Evolutionary conservation across 2,113 vertebrate genomes (phyloP), one percentile per base, ranked within the genome.

Genomic region (Thymallus thymallus): DNA sequence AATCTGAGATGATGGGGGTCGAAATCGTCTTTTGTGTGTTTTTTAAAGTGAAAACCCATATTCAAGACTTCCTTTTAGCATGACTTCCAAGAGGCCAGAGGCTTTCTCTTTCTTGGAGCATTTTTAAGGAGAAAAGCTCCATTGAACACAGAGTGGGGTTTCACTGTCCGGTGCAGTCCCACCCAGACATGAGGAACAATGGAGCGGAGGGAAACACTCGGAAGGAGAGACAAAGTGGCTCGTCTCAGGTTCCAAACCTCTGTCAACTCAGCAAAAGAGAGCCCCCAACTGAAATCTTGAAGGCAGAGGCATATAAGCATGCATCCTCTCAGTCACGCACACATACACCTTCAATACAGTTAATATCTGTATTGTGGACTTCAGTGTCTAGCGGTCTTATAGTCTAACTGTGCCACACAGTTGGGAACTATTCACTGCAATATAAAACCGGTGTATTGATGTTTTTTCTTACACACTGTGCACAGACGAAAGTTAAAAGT

Each of bases 181-280:
- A 77, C 51, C 5, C 22, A 68, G n/a, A 65, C 69, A 41, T 10
- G 13, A 24, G 32, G 48, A 10, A 66, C 60, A 71, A 76, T 51
- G 26, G 13, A 60, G 62, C 6, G 16, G 69, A 67, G 45, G 32
- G 35, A 41, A 14, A 30, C 48, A 24, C n/a, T 68, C 29, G 46
- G 23, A 35, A 67, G 45, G 13, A 22, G 16, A 76, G 13, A 0
- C 2, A 56, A 4, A 22, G 23, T 68, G 45, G 3, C 71, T 32
- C 75, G n/a, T 65, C 73, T 82, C 73, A 23, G 55, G 75, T 83
- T 82, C 73, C 23, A 32, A 22, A 10, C 58, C 2, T 2, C 1
- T 24, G n/a, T 41, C 29, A 18, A 9, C 32, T 67, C 65, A 66
- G 78, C 55, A 74, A 56, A 61, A 60, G 64, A 14, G 5, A 41